Conservation (phyloP, 2,888 invertebrate genomes). For the Chouioia cunea region DNA sequence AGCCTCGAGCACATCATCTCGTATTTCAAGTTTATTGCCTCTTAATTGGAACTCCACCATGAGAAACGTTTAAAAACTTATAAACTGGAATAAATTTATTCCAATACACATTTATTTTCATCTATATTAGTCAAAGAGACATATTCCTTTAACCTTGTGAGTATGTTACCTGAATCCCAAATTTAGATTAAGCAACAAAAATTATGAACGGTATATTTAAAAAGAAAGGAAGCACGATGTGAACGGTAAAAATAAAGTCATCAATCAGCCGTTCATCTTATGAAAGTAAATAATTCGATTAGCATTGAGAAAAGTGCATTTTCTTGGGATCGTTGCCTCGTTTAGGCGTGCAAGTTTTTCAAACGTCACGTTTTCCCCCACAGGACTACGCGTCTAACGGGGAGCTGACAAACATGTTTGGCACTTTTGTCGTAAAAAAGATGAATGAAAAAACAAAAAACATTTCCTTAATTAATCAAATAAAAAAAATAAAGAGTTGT, state of each 20-base stretch:
- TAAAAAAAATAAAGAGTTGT: too few species aligned
- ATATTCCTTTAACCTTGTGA: too few species aligned
- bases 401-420: slow-evolving; percentile 11
- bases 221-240: slow-evolving; percentile 18
- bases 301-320: slow-evolving; percentile 37
- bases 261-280: slow-evolving; percentile 32
- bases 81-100: too few species aligned
- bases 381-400: slow-evolving; percentile 25
- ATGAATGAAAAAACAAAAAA: too few species aligned
- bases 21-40: too few species aligned
- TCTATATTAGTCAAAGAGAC: too few species aligned
- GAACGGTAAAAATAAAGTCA: slow-evolving; percentile 38
- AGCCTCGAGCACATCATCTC: too few species aligned
- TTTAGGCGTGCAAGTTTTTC: slow-evolving; percentile 35
- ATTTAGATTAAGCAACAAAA: neutral
- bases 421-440: neutral
- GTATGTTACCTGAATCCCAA: too few species aligned
- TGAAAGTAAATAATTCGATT: slow-evolving; percentile 42
- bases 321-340: slow-evolving; percentile 37
- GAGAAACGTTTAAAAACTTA: too few species aligned
- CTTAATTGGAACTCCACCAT: too few species aligned
- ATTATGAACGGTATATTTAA: neutral
- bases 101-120: too few species aligned
- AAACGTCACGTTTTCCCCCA: slow-evolving; percentile 20
- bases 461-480: too few species aligned